phyloP scores from a whole-genome alignment of 2,888 invertebrate genomes.

The Calephelis perditalis region DNA sequence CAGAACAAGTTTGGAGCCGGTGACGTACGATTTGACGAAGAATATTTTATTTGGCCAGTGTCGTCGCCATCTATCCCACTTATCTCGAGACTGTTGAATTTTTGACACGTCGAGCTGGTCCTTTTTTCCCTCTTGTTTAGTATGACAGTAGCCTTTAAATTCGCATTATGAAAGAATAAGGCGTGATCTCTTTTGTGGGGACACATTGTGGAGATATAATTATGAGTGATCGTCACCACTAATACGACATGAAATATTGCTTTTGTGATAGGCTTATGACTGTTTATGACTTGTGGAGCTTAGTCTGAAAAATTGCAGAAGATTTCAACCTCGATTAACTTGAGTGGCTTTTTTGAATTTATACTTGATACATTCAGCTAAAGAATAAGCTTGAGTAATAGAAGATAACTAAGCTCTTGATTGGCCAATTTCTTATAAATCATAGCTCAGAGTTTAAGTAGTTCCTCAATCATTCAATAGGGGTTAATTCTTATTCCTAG shows the following conservation, averaged over 20 bases:
- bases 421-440: no score
- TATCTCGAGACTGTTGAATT: conserved; percentile 72
- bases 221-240: conserved; percentile 35
- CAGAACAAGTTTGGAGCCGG: conserved; percentile 67
- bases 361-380: no score
- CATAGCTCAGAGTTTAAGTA: no score
- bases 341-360: no score
- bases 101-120: conserved; percentile 70
- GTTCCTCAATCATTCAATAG: no score
- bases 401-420: no score
- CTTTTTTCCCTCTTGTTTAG: conserved; percentile 66
- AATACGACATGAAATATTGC: conserved; percentile 31
- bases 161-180: conserved; percentile 50
- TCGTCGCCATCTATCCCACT: conserved; percentile 73
- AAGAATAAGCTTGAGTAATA: no score
- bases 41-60: conserved; percentile 71
- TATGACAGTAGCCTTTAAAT: conserved; percentile 64
- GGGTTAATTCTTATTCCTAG: no score
- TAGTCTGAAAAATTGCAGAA: not conserved
- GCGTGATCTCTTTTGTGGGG: conserved; percentile 38
- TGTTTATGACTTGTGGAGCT: not conserved
- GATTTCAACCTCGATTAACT: no score
- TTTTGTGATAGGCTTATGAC: conserved; percentile 13
- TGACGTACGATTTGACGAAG: conserved; percentile 76
- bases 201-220: conserved; percentile 31